A percentile compares a stretch with the other conserved stretches of the same genome.
Evolutionary conservation across 2,797 vertebrate genomes (phyloP).

Genomic region (Pristis pectinata): DNA sequence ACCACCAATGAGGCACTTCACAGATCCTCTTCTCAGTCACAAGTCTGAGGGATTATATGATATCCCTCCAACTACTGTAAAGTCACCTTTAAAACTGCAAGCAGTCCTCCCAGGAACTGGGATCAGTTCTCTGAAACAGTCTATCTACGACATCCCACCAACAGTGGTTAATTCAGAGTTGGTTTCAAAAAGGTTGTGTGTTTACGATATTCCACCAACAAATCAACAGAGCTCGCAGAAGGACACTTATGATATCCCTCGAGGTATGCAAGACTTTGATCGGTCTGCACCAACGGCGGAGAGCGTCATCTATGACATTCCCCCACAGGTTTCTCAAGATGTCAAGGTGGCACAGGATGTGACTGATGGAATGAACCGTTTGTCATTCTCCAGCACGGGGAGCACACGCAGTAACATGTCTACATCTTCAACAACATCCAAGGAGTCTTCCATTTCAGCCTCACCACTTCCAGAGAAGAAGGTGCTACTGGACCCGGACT

Average conservation of each 20-base stretch:
- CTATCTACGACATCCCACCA: conserved; percentile 59
- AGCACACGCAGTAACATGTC: conserved; percentile 93
- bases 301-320: conserved; percentile 78
- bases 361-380: conserved; percentile 79
- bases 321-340: conserved; percentile 61
- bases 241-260: conserved; percentile 82
- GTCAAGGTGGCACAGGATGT: conserved; percentile 61
- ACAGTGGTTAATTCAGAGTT: conserved; percentile 44
- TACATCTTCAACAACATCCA: conserved; percentile 82
- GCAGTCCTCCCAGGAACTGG: not conserved
- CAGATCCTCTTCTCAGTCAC: conserved; percentile 41
- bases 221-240: conserved; percentile 52
- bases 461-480: conserved; percentile 70
- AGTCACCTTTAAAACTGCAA: conserved; percentile 45
- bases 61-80: conserved; percentile 69
- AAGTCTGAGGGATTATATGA: conserved; percentile 81
- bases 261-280: conserved; percentile 62
- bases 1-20: conserved; percentile 58
- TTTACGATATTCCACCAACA: conserved; percentile 70
- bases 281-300: conserved; percentile 52
- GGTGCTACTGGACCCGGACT: conserved; percentile 67
- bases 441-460: conserved; percentile 65
- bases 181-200: conserved; percentile 51
- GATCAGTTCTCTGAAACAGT: conserved; percentile 49
- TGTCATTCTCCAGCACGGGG: conserved; percentile 90